Percentiles rank a stretch among this genome's conserved stretches.
These are phyloP conservation scores for Gymnocephalus cernua DNA, from an alignment of 2,113 vertebrate genomes.

Conservation along the genomic window DNA sequence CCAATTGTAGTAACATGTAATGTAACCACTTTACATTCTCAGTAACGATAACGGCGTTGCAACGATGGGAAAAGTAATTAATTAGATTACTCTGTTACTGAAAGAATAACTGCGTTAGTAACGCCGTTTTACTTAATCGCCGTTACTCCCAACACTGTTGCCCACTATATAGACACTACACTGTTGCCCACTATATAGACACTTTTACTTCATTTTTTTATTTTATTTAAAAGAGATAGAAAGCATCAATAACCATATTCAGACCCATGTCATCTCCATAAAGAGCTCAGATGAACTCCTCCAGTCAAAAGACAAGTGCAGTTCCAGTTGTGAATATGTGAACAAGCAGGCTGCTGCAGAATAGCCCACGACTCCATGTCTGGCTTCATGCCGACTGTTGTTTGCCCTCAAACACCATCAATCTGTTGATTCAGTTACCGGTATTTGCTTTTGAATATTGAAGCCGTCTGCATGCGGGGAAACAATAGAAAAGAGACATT, in stretches of 20 bases:
- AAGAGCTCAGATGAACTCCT: conserved; percentile 16
- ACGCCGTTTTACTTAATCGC: too few species aligned
- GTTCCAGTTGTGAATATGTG: conserved; percentile 16
- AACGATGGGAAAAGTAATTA: too few species aligned
- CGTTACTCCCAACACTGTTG: too few species aligned
- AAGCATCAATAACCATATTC: neutral
- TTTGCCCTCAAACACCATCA: conserved; percentile 59
- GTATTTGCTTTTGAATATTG: conserved; percentile 55
- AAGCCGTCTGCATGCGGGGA: conserved; percentile 14
- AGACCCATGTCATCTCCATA: conserved; percentile 6
- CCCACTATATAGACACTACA: too few species aligned
- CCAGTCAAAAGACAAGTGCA: conserved; percentile 27
- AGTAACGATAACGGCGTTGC: too few species aligned
- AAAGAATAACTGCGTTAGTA: too few species aligned
- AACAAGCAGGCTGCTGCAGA: conserved; percentile 19
- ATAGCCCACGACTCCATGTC: conserved; percentile 5
- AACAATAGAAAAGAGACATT: conserved; percentile 58
- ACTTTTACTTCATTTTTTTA: neutral
- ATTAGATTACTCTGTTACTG: too few species aligned
- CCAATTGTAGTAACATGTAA: too few species aligned
- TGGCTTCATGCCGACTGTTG: conserved; percentile 33
- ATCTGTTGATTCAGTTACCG: conserved; percentile 49
- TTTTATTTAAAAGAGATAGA: neutral
- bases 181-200: neutral
- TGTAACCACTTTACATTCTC: too few species aligned